These are phyloP conservation scores for Protaetia brevitarsis DNA, from an alignment of 1,140 invertebrate genomes.

Conservation along the genomic window DNA sequence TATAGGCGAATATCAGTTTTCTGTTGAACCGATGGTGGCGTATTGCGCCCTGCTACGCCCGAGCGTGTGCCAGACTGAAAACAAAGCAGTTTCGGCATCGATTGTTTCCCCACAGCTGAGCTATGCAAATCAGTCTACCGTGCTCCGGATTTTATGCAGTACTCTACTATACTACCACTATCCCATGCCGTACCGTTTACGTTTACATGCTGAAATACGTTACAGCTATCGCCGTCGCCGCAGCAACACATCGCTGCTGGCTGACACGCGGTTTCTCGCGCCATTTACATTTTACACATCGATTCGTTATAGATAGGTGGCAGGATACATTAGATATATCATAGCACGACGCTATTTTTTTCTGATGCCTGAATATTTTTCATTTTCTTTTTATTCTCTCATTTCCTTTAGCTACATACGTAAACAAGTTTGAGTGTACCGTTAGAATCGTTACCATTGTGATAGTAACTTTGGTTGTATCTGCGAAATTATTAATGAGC, in stretches of 20 bases:
- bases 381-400: too few relatives aligned
- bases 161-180: slow-evolving; percentile 16
- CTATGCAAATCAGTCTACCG: slow-evolving; percentile 47
- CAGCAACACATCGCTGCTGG: background rate
- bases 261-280: slow-evolving; percentile 4
- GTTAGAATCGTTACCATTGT: too few relatives aligned
- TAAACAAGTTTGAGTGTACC: too few relatives aligned
- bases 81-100: slow-evolving; percentile 36
- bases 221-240: background rate
- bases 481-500: too few relatives aligned
- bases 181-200: slow-evolving; percentile 15
- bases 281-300: slow-evolving; percentile 9
- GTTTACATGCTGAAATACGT: slow-evolving; percentile 11
- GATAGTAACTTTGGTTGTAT: too few relatives aligned
- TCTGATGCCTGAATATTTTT: too few relatives aligned
- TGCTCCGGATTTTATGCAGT: slow-evolving; percentile 48
- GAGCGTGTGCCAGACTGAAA: slow-evolving; percentile 20
- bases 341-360: too few relatives aligned
- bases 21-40: background rate
- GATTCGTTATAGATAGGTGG: background rate
- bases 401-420: too few relatives aligned
- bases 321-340: background rate
- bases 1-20: slow-evolving; percentile 5
- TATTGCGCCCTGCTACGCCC: background rate
- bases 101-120: slow-evolving; percentile 48